Conservation (phyloP, 2,888 invertebrate genomes). For the Iphiclides podalirius region DNA sequence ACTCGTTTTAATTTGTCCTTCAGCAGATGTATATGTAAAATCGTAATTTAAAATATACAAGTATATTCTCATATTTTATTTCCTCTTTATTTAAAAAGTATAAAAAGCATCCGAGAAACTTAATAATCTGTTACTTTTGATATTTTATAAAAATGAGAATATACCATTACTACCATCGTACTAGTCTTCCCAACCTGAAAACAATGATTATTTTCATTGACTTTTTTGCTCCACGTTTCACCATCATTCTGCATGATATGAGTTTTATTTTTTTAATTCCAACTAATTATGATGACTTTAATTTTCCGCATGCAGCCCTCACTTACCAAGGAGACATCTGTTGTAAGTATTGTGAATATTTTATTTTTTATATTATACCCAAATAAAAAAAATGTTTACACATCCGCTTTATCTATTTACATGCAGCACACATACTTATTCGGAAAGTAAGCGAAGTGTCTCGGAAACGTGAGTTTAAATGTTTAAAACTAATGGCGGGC, state of each 20-base stretch:
- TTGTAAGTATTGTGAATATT: slow-evolving; percentile 61
- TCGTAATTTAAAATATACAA: no score
- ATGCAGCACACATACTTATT: slow-evolving; percentile 71
- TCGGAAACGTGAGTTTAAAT: slow-evolving; percentile 69
- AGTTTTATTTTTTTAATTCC: slow-evolving; percentile 32
- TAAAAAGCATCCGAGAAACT: no score
- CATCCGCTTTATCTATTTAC: slow-evolving; percentile 38
- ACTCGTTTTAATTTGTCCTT: no score
- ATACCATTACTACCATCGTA: no score
- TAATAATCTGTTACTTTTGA: no score
- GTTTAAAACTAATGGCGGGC: neutral
- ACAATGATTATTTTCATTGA: no score
- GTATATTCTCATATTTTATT: no score
- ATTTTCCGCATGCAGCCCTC: slow-evolving; percentile 77
- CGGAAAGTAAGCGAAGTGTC: slow-evolving; percentile 73
- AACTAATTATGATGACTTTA: slow-evolving; percentile 42
- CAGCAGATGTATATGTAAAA: no score
- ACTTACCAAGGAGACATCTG: slow-evolving; percentile 74
- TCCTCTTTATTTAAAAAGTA: no score
- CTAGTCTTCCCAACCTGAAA: no score
- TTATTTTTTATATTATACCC: neutral
- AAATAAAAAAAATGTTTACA: neutral
- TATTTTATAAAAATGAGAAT: no score
- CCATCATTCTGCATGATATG: slow-evolving; percentile 10
- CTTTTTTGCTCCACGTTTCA: no score